These are phyloP conservation scores for Drosophila albomicans DNA, from an alignment of 1,140 invertebrate genomes.

Conservation along the genomic window DNA sequence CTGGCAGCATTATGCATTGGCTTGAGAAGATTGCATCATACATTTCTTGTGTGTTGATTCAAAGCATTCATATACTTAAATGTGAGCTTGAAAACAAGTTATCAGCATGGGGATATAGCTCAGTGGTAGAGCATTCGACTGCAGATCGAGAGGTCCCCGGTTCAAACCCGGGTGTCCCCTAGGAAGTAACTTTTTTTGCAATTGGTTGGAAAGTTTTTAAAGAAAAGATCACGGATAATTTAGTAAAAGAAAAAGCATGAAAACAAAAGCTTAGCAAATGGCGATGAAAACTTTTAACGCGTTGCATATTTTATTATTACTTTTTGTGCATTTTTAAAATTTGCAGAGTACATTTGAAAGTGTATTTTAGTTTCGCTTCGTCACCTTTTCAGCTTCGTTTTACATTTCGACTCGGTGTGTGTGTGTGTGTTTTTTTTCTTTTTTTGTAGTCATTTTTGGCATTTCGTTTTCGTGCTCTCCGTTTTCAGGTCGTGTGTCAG, in stretches of 20 bases:
- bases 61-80: background rate
- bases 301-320: too few species aligned
- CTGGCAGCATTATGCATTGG: background rate
- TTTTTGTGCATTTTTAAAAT: background rate
- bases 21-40: background rate
- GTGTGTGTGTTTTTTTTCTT: background rate
- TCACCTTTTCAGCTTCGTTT: background rate
- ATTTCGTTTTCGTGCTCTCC: slow-evolving; percentile 5
- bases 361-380: slow-evolving; percentile 5
- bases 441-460: slow-evolving; percentile 8
- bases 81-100: background rate
- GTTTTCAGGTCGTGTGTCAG: slow-evolving; percentile 58
- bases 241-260: background rate
- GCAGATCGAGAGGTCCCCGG: slow-evolving; percentile 97
- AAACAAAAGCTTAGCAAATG: background rate
- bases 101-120: slow-evolving; percentile 91
- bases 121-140: slow-evolving; percentile 97
- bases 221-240: background rate
- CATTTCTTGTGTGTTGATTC: background rate
- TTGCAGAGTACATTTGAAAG: background rate
- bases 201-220: background rate
- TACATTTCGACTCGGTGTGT: background rate
- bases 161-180: slow-evolving; percentile 98
- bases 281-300: too few species aligned
- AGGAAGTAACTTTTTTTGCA: background rate